These are phyloP conservation scores for Corythornis madagascariensis DNA, from an alignment of 2,113 vertebrate genomes.

Conservation along the genomic window DNA sequence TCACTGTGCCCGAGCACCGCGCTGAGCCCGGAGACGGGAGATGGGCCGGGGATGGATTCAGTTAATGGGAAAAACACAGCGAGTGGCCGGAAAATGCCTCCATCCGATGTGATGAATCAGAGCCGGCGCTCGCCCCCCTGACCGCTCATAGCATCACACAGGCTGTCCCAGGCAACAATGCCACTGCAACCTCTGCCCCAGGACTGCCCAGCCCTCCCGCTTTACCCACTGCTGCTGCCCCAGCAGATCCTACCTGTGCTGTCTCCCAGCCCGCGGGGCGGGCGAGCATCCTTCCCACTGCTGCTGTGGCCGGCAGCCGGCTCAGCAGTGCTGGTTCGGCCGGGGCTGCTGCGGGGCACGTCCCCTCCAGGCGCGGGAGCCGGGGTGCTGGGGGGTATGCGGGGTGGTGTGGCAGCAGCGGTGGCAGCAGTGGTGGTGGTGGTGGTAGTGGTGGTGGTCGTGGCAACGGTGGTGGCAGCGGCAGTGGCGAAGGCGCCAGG, in stretches of 20 bases:
- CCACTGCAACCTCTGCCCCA: rapidly evolving
- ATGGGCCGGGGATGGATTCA: neutral
- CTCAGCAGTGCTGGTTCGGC: constrained; percentile 69
- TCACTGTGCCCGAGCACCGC: neutral
- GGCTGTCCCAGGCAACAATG: rapidly evolving
- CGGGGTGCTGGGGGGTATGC: constrained; percentile 3
- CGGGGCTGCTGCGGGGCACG: constrained; percentile 4
- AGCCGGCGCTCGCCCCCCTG: neutral
- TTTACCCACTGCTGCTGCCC: rapidly evolving
- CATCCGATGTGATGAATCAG: neutral
- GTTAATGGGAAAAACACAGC: neutral
- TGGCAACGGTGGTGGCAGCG: neutral
- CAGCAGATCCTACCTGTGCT: constrained; percentile 72
- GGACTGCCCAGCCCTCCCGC: neutral
- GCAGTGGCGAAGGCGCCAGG: constrained; percentile 57
- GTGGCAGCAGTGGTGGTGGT: neutral
- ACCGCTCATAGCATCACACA: neutral
- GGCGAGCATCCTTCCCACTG: constrained; percentile 55
- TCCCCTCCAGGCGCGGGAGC: constrained; percentile 30
- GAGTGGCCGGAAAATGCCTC: neutral
- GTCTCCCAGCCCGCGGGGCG: constrained; percentile 75
- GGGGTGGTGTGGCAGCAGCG: constrained; percentile 30
- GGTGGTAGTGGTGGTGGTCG: constrained; percentile 33
- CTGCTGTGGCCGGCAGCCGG: constrained; percentile 67
- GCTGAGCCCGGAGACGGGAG: neutral